Evolutionary conservation across 2,113 vertebrate genomes (phyloP).

Genomic region (Myxocyprinus asiaticus): DNA sequence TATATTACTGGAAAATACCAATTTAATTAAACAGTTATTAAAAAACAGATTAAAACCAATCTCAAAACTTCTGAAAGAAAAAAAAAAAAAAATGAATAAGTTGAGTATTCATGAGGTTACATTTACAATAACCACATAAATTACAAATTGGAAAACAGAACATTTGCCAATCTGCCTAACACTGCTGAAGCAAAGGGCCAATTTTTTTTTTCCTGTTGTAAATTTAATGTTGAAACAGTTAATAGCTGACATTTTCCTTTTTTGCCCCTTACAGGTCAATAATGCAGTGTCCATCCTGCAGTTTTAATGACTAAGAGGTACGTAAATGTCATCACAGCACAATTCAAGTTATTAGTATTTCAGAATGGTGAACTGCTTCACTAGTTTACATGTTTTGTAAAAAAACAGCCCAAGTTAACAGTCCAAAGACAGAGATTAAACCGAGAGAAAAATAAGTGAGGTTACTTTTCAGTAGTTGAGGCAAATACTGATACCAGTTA

Average conservation of each 20-base stretch:
- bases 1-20: constrained; percentile 67
- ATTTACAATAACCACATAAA: constrained; percentile 49
- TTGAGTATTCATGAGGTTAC: constrained; percentile 54
- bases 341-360: constrained; percentile 56
- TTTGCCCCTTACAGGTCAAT: constrained; percentile 49
- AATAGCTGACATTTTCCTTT: constrained; percentile 49
- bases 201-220: constrained; percentile 57
- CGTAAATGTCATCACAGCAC: constrained; percentile 50
- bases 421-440: constrained; percentile 52
- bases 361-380: constrained; percentile 63
- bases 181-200: constrained; percentile 69
- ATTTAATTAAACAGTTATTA: constrained; percentile 63
- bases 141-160: constrained; percentile 8
- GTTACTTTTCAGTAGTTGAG: constrained; percentile 68
- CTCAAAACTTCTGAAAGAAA: constrained; percentile 59
- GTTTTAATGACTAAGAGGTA: constrained; percentile 20
- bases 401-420: constrained; percentile 62
- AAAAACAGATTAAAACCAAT: constrained; percentile 63
- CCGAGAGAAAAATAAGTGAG: constrained; percentile 55
- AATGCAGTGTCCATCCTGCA: constrained; percentile 28
- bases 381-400: constrained; percentile 62
- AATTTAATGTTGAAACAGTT: constrained; percentile 2
- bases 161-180: constrained; percentile 56
- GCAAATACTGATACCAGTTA: constrained; percentile 68
- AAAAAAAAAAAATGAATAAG: constrained; percentile 52